phyloP scores from a whole-genome alignment of 2,888 invertebrate genomes.

The Apocheima hispidaria region DNA sequence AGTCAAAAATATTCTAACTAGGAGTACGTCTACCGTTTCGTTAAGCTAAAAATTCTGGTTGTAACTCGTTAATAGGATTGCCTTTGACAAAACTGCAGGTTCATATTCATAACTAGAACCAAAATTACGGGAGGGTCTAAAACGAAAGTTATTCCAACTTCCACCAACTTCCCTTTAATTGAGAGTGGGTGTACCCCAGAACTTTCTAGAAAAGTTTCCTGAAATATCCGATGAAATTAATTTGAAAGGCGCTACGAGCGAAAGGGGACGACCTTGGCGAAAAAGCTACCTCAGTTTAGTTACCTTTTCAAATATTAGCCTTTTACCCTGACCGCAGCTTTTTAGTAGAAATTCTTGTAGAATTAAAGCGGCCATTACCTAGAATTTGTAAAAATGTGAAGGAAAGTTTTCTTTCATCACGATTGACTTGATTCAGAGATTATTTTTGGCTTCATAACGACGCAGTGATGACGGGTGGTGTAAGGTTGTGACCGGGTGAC shows the following conservation, averaged over 20 bases:
- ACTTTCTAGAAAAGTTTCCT: conserved; percentile 34
- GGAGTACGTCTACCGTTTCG: too few relatives aligned
- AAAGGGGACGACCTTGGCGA: conserved; percentile 27
- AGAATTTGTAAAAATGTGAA: background rate
- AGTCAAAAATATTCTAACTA: too few relatives aligned
- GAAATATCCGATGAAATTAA: conserved; percentile 43
- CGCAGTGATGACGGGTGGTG: too few relatives aligned
- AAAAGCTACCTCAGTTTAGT: conserved; percentile 13
- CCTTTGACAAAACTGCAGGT: conserved; percentile 41
- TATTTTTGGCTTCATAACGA: too few relatives aligned
- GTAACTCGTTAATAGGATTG: conserved; percentile 42
- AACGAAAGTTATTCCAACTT: conserved; percentile 45
- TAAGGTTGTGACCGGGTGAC: too few relatives aligned
- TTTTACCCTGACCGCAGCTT: conserved; percentile 18
- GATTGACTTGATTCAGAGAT: too few relatives aligned
- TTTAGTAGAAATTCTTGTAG: conserved; percentile 1
- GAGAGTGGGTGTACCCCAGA: conserved; percentile 39
- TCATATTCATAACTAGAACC: conserved; percentile 42
- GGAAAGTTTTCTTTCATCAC: too few relatives aligned
- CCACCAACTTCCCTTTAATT: conserved; percentile 40
- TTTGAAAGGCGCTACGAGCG: conserved; percentile 34
- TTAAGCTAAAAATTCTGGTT: conserved; percentile 26
- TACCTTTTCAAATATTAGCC: conserved; percentile 27
- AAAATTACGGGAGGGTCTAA: conserved; percentile 33
- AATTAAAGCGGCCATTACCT: conserved; percentile 3